Percentiles rank a stretch among this genome's conserved stretches.
Conservation (phyloP, 2,888 invertebrate species). For the Tolmerus cingulatus region DNA sequence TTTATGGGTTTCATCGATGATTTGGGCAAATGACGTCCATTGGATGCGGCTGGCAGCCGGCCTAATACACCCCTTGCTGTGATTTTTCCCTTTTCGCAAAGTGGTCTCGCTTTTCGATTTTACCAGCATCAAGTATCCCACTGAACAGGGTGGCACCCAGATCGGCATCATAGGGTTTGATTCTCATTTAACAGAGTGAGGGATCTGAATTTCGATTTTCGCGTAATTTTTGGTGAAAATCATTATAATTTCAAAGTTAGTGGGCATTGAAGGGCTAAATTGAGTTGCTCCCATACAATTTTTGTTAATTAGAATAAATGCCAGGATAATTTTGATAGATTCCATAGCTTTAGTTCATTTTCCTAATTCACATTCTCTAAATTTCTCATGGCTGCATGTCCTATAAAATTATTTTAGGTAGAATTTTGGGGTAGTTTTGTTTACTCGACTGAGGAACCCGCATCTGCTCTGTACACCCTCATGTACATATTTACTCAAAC, state of each 20-base stretch:
- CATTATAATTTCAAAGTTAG: neutral
- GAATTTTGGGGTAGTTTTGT: neutral
- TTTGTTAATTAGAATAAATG: neutral
- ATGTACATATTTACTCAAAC: neutral
- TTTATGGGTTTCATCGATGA: neutral
- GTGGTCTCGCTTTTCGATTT: neutral
- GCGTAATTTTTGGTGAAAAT: neutral
- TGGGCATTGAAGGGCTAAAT: neutral
- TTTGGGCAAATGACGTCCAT: neutral
- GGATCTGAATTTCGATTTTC: neutral
- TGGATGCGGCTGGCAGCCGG: neutral
- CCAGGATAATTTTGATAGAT: neutral
- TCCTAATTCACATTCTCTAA: neutral
- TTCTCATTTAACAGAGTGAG: neutral
- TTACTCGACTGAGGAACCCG: neutral
- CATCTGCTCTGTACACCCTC: neutral
- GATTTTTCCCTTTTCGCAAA: neutral
- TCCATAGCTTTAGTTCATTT: neutral
- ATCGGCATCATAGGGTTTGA: neutral
- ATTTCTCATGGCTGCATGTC: neutral
- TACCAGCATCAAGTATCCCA: neutral
- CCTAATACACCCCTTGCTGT: neutral
- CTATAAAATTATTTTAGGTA: neutral
- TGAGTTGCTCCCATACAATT: neutral
- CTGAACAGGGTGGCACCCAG: neutral